phyloP scores from a whole-genome alignment of 2,113 vertebrate genomes.

The Isichthys henryi region DNA sequence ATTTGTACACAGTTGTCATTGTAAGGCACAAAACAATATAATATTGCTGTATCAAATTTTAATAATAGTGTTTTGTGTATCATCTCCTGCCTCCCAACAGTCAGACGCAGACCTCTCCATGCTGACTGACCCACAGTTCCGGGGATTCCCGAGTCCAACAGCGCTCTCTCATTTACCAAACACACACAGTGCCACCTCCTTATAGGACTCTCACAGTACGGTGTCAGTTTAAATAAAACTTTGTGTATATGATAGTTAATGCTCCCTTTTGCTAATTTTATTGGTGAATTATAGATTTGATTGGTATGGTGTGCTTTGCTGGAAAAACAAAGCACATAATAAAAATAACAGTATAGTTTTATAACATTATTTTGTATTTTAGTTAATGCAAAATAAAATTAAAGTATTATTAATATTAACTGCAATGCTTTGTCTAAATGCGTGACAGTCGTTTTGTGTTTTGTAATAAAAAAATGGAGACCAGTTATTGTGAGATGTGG shows the following conservation, averaged over 20 bases:
- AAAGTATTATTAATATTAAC: background rate
- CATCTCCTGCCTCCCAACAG: slow-evolving; percentile 34
- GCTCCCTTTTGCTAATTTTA: background rate
- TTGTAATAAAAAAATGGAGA: background rate
- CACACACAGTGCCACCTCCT: background rate
- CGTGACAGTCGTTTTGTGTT: background rate
- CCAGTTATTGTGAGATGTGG: background rate
- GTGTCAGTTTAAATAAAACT: background rate
- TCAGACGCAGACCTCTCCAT: slow-evolving; percentile 50
- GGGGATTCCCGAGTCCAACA: slow-evolving; percentile 60
- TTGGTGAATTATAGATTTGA: background rate
- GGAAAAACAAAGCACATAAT: background rate
- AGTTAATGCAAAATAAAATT: background rate
- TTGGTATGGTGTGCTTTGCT: background rate
- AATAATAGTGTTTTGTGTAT: background rate
- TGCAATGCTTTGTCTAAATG: background rate
- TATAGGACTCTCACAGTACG: background rate
- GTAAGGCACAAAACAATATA: background rate
- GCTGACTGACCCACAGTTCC: slow-evolving; percentile 53
- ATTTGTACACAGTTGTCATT: background rate
- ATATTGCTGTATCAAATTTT: background rate
- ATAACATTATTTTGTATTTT: slow-evolving; percentile 5
- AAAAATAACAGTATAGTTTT: background rate
- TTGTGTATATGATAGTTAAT: background rate
- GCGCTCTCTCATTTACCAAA: slow-evolving; percentile 55